phyloP scores from a whole-genome alignment of 2,113 vertebrate species.

The Indicator indicator region DNA sequence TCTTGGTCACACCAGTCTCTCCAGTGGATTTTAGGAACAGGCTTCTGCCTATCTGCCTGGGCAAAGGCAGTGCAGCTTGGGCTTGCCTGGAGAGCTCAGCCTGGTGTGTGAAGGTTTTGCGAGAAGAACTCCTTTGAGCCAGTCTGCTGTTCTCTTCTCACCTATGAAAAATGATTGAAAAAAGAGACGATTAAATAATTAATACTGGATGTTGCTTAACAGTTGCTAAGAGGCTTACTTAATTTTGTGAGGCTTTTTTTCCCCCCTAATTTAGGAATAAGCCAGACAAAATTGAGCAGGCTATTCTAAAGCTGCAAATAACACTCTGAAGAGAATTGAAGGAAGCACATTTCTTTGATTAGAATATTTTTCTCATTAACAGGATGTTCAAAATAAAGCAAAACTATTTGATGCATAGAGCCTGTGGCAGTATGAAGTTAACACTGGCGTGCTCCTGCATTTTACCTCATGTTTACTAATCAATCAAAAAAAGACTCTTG shows the following conservation, averaged over 20 bases:
- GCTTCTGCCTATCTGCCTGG: not conserved
- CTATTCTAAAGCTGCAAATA: constrained; percentile 27
- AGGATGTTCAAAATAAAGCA: constrained; percentile 44
- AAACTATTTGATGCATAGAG: constrained; percentile 50
- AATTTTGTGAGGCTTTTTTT: not conserved
- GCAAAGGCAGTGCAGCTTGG: accelerated
- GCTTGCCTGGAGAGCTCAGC: not conserved
- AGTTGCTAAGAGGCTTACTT: constrained; percentile 1
- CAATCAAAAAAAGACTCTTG: constrained; percentile 12
- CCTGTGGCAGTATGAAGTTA: constrained; percentile 47
- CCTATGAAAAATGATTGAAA: not conserved
- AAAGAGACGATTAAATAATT: constrained; percentile 34
- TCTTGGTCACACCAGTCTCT: not conserved
- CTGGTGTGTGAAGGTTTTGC: not conserved
- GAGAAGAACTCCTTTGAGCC: not conserved
- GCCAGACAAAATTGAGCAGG: constrained; percentile 32
- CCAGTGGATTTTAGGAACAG: not conserved
- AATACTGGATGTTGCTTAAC: constrained; percentile 43
- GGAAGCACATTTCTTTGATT: constrained; percentile 58
- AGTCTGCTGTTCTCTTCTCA: not conserved
- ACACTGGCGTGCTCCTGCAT: not conserved
- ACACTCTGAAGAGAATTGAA: constrained; percentile 28
- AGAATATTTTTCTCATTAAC: constrained; percentile 68
- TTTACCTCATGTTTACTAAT: constrained; percentile 64
- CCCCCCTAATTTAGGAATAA: constrained; percentile 8